A percentile compares a stretch with the other conserved stretches of the same genome.
phyloP scores from a whole-genome alignment of 2,113 vertebrate species.

The Takifugu flavidus region DNA sequence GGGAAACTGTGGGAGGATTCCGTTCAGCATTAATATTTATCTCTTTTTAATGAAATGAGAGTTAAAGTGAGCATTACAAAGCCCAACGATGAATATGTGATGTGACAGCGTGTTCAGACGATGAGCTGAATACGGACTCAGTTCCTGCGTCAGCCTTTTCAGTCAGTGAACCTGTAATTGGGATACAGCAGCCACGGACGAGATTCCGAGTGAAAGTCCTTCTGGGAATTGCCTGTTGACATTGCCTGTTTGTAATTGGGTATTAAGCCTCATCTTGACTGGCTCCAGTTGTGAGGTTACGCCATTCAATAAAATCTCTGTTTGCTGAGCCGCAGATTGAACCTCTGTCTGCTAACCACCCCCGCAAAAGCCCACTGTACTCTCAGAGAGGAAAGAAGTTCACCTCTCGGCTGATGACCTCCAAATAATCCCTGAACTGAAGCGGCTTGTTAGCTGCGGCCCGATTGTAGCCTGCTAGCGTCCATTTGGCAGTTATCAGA shows the following conservation, averaged over 20 bases:
- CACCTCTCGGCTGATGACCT: constrained; percentile 14
- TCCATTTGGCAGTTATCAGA: constrained; percentile 36
- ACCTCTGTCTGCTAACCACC: constrained; percentile 5
- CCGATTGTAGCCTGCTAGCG: constrained; percentile 26
- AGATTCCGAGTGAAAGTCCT: constrained; percentile 16
- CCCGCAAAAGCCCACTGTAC: not conserved
- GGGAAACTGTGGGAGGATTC: too few species aligned
- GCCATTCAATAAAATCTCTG: constrained; percentile 32
- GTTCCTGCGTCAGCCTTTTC: constrained; percentile 6
- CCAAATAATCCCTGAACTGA: constrained; percentile 40
- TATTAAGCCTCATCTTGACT: constrained; percentile 16
- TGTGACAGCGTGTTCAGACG: too few species aligned
- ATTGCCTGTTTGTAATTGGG: constrained; percentile 22
- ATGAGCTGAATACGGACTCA: constrained; percentile 10
- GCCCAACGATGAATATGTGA: too few species aligned
- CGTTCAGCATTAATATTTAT: too few species aligned
- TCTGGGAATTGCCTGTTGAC: constrained; percentile 18
- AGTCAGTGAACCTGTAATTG: constrained; percentile 20
- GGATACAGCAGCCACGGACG: not conserved
- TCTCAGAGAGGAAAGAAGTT: constrained; percentile 13
- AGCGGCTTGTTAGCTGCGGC: constrained; percentile 49
- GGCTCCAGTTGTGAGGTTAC: constrained; percentile 19
- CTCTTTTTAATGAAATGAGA: not conserved
- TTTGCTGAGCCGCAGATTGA: constrained; percentile 24
- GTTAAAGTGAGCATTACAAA: not conserved